Evolutionary conservation across 2,888 invertebrate species (phyloP).

Genomic region (Xanthorhoe designata): DNA sequence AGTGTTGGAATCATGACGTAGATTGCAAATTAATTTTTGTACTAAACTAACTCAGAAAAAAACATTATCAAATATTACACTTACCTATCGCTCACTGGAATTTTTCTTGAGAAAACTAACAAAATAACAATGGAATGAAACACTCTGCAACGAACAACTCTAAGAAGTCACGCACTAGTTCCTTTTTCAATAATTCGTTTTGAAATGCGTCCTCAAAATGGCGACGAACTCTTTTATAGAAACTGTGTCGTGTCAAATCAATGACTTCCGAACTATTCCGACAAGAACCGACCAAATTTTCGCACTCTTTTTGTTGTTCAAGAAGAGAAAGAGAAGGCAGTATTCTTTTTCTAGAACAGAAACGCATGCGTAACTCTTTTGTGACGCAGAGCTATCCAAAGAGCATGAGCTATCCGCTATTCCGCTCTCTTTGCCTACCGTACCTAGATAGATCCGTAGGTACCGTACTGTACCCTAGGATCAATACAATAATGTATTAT

Average conservation of each 20-base stretch:
- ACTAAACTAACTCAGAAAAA: not conserved
- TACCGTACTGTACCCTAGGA: no score
- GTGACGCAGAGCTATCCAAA: constrained; percentile 39
- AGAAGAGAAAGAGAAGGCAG: constrained; percentile 24
- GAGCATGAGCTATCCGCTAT: not conserved
- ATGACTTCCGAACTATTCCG: constrained; percentile 40
- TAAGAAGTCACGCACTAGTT: constrained; percentile 44
- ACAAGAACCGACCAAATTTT: constrained; percentile 25
- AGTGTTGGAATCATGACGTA: not conserved
- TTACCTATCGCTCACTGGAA: constrained; percentile 42
- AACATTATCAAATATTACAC: constrained; percentile 14
- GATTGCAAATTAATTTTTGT: not conserved
- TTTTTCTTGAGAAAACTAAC: constrained; percentile 38
- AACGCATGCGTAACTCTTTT: constrained; percentile 37
- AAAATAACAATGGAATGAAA: constrained; percentile 35
- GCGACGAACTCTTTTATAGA: constrained; percentile 38
- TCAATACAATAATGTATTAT: no score
- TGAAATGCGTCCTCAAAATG: constrained; percentile 42
- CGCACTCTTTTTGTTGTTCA: constrained; percentile 27
- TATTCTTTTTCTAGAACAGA: constrained; percentile 35
- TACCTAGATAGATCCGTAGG: not conserved
- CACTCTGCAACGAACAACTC: constrained; percentile 41
- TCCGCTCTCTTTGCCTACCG: no score
- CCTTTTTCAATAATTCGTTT: constrained; percentile 45
- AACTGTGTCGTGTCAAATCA: constrained; percentile 37